phyloP scores from a whole-genome alignment of 2,888 invertebrate species.

The Horisme vitalbata region DNA sequence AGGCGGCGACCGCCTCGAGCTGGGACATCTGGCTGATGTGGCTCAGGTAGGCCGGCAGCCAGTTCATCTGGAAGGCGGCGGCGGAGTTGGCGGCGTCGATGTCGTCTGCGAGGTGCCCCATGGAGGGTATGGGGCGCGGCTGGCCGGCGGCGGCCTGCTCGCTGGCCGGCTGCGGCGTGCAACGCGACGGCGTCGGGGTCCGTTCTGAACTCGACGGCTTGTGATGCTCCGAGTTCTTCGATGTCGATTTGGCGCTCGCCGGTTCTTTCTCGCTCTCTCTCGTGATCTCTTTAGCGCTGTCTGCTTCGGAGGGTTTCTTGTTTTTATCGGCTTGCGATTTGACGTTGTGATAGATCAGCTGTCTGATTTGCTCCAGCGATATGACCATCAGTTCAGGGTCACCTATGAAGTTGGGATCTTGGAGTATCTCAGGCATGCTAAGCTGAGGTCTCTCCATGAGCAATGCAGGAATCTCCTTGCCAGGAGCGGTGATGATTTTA shows the following conservation, averaged over 20 bases:
- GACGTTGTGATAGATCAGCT: constrained; percentile 29
- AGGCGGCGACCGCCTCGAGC: constrained; percentile 83
- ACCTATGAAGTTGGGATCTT: constrained; percentile 80
- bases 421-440: constrained; percentile 88
- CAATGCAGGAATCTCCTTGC: constrained; percentile 89
- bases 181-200: constrained; percentile 1
- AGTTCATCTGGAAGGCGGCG: constrained; percentile 88
- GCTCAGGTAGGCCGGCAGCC: constrained; percentile 84
- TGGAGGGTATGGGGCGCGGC: constrained; percentile 62
- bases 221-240: constrained; percentile 6
- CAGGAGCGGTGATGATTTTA: constrained; percentile 85
- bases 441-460: constrained; percentile 88
- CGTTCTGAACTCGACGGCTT: constrained; percentile 12
- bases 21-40: constrained; percentile 65
- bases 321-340: constrained; percentile 1
- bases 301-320: constrained; percentile 3
- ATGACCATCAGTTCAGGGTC: constrained; percentile 91
- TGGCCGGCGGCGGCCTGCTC: constrained; percentile 51
- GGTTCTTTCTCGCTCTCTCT: neutral
- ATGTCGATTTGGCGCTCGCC: neutral
- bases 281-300: neutral
- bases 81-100: constrained; percentile 87
- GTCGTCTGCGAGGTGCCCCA: constrained; percentile 82
- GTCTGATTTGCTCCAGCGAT: constrained; percentile 88
- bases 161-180: constrained; percentile 36